Base-by-base conservation (phyloP, 2,888 invertebrate species). In the Aradus depressus region DNA sequence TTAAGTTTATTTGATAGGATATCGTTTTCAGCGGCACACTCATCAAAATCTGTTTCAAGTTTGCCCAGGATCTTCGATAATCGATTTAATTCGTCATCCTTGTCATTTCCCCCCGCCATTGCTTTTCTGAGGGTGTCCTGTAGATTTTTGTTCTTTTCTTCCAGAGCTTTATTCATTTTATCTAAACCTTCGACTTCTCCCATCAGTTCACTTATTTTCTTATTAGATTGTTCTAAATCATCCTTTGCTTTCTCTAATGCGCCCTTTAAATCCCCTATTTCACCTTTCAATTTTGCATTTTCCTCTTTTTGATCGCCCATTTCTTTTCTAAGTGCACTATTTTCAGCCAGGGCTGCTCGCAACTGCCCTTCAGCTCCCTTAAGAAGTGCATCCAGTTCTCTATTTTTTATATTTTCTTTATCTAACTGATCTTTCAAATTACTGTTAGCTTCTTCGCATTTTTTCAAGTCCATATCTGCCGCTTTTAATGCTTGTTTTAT, bases 261-360 rank as follows among this genome's bases (percentile, higher is more conserved):
- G 3, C 26, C 22, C 25, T 52, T 41, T 14, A 34, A 12, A 41
- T 50, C 39, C 8, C 37, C 44, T 19, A 12, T 39, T 14, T 26
- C 35, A 16, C 25, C 38, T 25, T 49, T 49, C 3, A 39, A 21
- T 6, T 28, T 25, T 6, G 25, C 44, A 14, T 39, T n/a, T 35
- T 54, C 49, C 19, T 44, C 34, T 18, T 39, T 49, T 12, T 45
- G 34, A 8, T 49, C 16, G 14, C 28, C 35, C 10, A 56, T 23
- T n/a, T 56, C 53, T 14, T 51, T 35, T 35, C 39, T 44, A 12
- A 56, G 31, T 2, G 37, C 38, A 14, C 41, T 49, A 28, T 50
- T 51, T 34, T 56, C 56, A n/a, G 56, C 49, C 21, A 45, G 18
- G 12, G 19, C 19, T 34, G 43, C 56, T 44, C 48, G 34, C n/a